These are phyloP conservation scores for Sebastes alutus DNA, from an alignment of 2,797 vertebrate genomes.

Conservation along the genomic window DNA sequence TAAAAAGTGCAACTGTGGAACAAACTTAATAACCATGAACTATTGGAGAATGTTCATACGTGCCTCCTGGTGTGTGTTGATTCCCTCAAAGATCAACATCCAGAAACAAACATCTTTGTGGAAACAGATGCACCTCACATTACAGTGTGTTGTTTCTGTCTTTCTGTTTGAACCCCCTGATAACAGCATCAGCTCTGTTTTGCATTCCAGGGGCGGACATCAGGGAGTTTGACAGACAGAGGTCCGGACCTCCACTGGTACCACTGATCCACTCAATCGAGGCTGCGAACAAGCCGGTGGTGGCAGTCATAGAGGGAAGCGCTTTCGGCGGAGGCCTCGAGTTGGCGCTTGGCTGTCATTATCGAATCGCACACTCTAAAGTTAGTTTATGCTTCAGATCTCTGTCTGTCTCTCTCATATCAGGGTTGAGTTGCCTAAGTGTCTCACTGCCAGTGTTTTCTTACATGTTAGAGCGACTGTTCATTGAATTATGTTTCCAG, in stretches of 20 bases:
- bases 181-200: neutral
- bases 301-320: conserved; percentile 91
- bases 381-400: conserved; percentile 70
- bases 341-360: conserved; percentile 92
- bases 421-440: neutral
- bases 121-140: neutral
- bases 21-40: neutral
- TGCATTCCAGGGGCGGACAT: conserved; percentile 89
- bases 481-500: neutral
- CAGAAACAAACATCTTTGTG: neutral
- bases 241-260: conserved; percentile 50
- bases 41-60: neutral
- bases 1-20: neutral
- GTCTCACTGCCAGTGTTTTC: conserved; percentile 2
- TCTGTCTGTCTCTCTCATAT: conserved; percentile 6
- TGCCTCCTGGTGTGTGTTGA: neutral
- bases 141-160: neutral
- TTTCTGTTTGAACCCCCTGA: neutral
- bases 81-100: neutral
- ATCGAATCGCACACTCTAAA: conserved; percentile 88
- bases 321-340: conserved; percentile 94
- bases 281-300: conserved; percentile 86
- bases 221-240: conserved; percentile 74
- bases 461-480: neutral
- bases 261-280: conserved; percentile 85